phyloP scores from a whole-genome alignment of 2,797 vertebrate species.

The Sebastes itinus region DNA sequence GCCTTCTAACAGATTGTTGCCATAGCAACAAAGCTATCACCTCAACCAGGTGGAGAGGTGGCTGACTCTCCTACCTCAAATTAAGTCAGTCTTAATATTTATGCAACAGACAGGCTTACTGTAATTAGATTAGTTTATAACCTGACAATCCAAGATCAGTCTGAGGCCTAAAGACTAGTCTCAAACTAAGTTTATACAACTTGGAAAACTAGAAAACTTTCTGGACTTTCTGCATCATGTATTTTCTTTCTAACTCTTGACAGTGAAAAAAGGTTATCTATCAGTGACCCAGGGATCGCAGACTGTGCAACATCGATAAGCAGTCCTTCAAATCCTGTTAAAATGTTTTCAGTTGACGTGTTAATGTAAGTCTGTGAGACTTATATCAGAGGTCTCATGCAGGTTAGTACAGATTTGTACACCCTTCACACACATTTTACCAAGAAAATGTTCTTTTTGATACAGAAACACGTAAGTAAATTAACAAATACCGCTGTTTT shows the following conservation, averaged over 20 bases:
- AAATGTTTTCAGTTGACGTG: too few species aligned
- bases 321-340: not conserved
- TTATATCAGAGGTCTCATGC: too few species aligned
- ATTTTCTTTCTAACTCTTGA: not conserved
- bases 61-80: not conserved
- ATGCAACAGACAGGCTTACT: not conserved
- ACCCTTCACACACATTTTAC: too few species aligned
- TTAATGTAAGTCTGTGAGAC: too few species aligned
- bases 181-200: too few species aligned
- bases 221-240: not conserved
- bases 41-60: not conserved
- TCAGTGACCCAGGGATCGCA: not conserved
- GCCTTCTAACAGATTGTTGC: too few species aligned
- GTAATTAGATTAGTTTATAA: not conserved
- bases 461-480: not conserved
- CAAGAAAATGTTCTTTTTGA: too few species aligned
- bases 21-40: too few species aligned
- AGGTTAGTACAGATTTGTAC: too few species aligned
- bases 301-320: not conserved
- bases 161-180: too few species aligned
- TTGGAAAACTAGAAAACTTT: not conserved
- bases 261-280: too few species aligned
- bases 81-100: not conserved
- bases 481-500: not conserved
- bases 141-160: too few species aligned